These are phyloP conservation scores for Hirtodrosophila alboralis DNA, from an alignment of 2,888 invertebrate genomes.

Conservation along the genomic window DNA sequence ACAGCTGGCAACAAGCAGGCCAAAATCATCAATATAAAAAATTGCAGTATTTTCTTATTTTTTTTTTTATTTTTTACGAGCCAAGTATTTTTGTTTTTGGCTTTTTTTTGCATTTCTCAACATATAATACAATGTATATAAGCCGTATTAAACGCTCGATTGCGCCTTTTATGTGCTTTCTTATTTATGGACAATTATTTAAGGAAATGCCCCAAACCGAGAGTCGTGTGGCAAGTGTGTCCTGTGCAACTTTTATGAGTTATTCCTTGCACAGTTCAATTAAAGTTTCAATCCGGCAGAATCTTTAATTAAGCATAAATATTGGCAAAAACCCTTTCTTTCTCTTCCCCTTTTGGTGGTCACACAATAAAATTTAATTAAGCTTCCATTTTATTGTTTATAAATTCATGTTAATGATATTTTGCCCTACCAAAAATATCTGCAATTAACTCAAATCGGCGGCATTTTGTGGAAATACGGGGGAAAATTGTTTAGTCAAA, in stretches of 20 bases:
- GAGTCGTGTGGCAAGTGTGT: not conserved
- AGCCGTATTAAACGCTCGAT: constrained; percentile 71
- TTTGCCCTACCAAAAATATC: constrained; percentile 62
- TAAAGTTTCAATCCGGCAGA: constrained; percentile 22
- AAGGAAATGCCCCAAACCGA: constrained; percentile 25
- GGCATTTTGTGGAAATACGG: constrained; percentile 22
- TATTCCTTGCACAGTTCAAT: not conserved
- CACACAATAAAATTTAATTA: constrained; percentile 71
- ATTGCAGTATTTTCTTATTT: constrained; percentile 33
- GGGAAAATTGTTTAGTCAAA: constrained; percentile 36
- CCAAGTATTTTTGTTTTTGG: constrained; percentile 55
- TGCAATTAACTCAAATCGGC: constrained; percentile 73
- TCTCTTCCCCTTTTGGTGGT: constrained; percentile 2
- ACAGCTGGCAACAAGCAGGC: constrained; percentile 9
- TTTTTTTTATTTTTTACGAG: constrained; percentile 58
- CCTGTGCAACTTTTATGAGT: constrained; percentile 31
- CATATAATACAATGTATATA: constrained; percentile 46
- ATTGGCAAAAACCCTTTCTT: too few species aligned
- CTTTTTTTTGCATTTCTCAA: constrained; percentile 35
- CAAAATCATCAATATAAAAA: constrained; percentile 70
- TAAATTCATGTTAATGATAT: constrained; percentile 80
- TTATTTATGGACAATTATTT: constrained; percentile 75
- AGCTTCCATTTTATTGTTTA: constrained; percentile 76
- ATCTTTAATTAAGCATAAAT: constrained; percentile 10
- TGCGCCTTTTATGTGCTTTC: constrained; percentile 56